A percentile compares a stretch with the other conserved stretches of the same genome.
Conservation (phyloP, 2,113 vertebrate species). For the Solea solea region DNA sequence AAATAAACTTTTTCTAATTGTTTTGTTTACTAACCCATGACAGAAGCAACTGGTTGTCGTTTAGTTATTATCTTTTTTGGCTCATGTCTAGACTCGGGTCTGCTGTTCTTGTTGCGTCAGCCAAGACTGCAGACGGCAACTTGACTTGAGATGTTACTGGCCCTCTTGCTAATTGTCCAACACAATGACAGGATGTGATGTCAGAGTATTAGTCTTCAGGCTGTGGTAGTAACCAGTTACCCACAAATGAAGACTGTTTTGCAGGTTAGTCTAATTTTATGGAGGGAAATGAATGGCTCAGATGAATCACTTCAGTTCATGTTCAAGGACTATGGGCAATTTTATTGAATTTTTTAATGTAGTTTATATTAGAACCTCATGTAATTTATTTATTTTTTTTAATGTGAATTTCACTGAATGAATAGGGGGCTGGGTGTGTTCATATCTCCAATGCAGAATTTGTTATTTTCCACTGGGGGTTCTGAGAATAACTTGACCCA, state of each 20-base stretch:
- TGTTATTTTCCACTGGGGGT: conserved; percentile 38
- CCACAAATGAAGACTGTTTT: conserved; percentile 40
- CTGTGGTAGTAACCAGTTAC: conserved; percentile 23
- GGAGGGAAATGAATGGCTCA: conserved; percentile 29
- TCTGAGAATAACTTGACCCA: conserved; percentile 67
- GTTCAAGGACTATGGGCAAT: conserved; percentile 24
- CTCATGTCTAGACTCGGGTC: conserved; percentile 28
- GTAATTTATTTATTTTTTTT: conserved; percentile 4
- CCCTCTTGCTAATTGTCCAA: neutral
- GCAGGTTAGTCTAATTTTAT: conserved; percentile 27
- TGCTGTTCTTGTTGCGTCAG: conserved; percentile 50
- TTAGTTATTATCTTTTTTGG: conserved; percentile 34
- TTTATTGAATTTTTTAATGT: too few relatives aligned
- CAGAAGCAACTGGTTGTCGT: conserved; percentile 33
- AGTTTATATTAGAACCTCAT: conserved; percentile 36
- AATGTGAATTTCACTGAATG: conserved; percentile 18
- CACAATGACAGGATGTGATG: conserved; percentile 73
- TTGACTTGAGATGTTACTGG: too few relatives aligned
- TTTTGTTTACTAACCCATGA: conserved; percentile 11
- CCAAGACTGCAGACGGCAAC: neutral
- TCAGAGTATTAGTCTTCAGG: conserved; percentile 35
- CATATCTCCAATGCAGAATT: conserved; percentile 21
- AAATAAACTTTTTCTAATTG: neutral
- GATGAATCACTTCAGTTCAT: conserved; percentile 12
- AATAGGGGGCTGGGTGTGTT: conserved; percentile 21